Evolutionary conservation across 2,888 invertebrate genomes (phyloP).

Genomic region (Tanytarsus gracilentus): DNA sequence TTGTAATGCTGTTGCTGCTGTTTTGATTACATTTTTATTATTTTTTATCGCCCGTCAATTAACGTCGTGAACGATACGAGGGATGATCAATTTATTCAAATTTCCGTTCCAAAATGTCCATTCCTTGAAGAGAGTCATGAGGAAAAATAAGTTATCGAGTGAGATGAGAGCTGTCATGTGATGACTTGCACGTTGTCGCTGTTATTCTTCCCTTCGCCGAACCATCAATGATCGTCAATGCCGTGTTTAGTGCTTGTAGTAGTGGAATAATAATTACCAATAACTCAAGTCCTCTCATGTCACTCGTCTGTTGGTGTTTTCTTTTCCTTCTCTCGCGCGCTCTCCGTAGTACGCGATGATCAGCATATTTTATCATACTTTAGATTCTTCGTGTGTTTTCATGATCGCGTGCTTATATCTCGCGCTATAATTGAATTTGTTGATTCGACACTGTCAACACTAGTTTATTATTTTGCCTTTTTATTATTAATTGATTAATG

Average conservation of each 20-base stretch:
- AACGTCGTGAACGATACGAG: too few species aligned
- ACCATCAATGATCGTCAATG: background rate
- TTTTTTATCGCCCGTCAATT: background rate
- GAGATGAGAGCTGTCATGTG: slow-evolving; percentile 1
- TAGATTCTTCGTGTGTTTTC: background rate
- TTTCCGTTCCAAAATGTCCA: too few species aligned
- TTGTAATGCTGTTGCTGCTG: slow-evolving; percentile 7
- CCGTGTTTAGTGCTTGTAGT: background rate
- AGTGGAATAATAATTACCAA: slow-evolving; percentile 19
- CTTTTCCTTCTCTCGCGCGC: background rate
- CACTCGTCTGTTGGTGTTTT: background rate
- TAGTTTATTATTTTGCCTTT: background rate
- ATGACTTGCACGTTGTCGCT: background rate
- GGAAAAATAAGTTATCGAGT: background rate
- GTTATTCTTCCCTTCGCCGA: background rate
- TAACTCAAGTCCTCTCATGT: slow-evolving; percentile 1
- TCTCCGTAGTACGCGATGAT: too few species aligned
- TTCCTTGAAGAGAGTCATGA: too few species aligned
- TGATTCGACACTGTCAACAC: slow-evolving; percentile 3
- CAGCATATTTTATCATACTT: background rate
- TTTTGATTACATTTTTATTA: background rate
- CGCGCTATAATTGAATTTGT: background rate
- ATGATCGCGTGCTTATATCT: background rate
- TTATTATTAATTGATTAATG: slow-evolving; percentile 11
- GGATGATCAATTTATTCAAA: too few species aligned